phyloP scores from a whole-genome alignment of 2,888 invertebrate species.

The Julus scanicus region DNA sequence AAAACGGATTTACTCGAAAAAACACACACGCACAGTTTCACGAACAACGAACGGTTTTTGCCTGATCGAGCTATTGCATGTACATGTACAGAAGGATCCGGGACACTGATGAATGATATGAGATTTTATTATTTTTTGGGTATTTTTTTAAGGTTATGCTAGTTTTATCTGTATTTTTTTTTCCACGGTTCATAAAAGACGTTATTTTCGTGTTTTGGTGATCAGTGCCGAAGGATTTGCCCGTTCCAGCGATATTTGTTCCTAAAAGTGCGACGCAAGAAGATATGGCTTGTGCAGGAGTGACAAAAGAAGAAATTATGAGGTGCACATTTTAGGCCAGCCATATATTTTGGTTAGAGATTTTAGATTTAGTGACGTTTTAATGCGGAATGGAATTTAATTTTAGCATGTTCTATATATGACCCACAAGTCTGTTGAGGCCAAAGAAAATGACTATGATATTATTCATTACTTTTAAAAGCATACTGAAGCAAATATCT shows the following conservation, averaged over 20 bases:
- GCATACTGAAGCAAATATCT: too few species aligned
- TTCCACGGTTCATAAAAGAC: not conserved
- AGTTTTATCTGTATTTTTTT: not conserved
- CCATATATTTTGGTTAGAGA: too few species aligned
- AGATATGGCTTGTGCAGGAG: too few species aligned
- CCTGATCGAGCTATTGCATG: constrained; percentile 11
- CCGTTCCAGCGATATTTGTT: not conserved
- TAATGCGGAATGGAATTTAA: not conserved
- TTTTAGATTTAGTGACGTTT: not conserved
- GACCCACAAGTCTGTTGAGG: too few species aligned
- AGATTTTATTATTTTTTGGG: not conserved
- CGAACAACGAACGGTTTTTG: constrained; percentile 38
- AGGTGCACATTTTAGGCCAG: too few species aligned
- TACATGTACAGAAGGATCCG: not conserved
- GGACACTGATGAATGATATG: not conserved
- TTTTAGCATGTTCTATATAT: not conserved
- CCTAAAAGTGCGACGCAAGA: not conserved
- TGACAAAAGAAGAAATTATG: too few species aligned
- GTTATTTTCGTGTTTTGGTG: not conserved
- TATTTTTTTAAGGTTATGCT: not conserved
- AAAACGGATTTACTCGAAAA: constrained; percentile 30
- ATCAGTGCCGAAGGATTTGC: constrained; percentile 1
- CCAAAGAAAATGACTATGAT: too few species aligned
- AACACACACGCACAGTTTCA: constrained; percentile 38
- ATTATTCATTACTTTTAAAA: too few species aligned